These are phyloP conservation scores for Microtus montanus DNA, from an alignment of 2,113 vertebrate species.

Conservation along the genomic window DNA sequence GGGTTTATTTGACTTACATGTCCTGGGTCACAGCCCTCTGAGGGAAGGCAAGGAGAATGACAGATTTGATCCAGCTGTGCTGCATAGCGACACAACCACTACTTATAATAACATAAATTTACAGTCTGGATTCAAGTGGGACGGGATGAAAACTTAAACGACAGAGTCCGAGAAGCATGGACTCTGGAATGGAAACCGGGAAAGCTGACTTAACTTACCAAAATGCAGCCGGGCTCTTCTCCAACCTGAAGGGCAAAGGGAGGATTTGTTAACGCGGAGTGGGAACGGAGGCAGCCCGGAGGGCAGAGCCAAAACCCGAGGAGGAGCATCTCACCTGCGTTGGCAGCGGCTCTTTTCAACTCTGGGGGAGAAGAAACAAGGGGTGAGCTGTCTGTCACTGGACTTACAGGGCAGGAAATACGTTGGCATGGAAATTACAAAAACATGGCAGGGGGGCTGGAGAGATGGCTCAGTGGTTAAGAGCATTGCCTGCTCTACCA, in stretches of 20 bases:
- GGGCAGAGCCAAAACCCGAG: rapidly evolving
- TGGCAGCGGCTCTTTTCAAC: conserved; percentile 76
- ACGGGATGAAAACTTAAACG: background rate
- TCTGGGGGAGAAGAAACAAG: conserved; percentile 61
- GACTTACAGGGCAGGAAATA: background rate
- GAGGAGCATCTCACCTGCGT: conserved; percentile 68
- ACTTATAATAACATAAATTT: background rate
- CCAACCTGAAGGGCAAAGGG: conserved; percentile 71
- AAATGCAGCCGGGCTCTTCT: conserved; percentile 76
- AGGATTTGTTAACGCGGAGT: background rate
- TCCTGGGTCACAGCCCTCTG: background rate
- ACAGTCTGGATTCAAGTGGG: background rate
- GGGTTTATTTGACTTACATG: background rate
- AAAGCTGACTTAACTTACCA: conserved; percentile 52
- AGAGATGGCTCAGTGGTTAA: no score
- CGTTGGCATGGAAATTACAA: background rate
- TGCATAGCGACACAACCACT: background rate
- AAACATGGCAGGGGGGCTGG: background rate
- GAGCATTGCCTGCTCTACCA: no score
- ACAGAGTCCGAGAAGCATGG: background rate
- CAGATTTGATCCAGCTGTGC: background rate
- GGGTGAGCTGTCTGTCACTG: background rate
- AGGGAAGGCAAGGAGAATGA: background rate
- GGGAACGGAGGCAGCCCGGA: background rate
- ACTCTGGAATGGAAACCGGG: background rate